Conservation (phyloP, 2,888 invertebrate species). For the Rotaria socialis region DNA sequence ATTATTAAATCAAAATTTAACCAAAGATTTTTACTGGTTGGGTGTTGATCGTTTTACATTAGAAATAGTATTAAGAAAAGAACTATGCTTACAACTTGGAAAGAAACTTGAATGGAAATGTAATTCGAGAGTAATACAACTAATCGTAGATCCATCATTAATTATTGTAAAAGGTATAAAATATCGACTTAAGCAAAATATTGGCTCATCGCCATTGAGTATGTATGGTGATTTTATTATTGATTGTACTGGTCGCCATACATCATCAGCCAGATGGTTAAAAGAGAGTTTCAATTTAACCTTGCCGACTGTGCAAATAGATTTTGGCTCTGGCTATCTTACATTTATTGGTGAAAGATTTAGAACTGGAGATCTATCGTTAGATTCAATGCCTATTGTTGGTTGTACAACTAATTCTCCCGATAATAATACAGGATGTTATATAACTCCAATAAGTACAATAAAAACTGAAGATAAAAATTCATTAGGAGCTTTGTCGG, state of each 20-base stretch:
- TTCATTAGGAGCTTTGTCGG: background rate
- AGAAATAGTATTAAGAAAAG: constrained; percentile 1
- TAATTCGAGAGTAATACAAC: background rate
- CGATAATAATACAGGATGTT: background rate
- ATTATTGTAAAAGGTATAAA: background rate
- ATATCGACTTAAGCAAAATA: background rate
- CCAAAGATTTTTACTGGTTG: constrained; percentile 10
- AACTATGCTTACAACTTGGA: background rate
- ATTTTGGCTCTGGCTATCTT: background rate
- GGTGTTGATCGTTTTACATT: constrained; percentile 34
- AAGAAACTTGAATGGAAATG: background rate
- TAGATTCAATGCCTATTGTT: background rate
- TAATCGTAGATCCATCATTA: background rate
- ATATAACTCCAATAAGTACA: background rate
- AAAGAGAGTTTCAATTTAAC: constrained; percentile 11
- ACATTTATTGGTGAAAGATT: constrained; percentile 30
- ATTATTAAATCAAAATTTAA: constrained; percentile 6
- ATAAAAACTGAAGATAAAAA: background rate
- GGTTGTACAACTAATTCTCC: background rate
- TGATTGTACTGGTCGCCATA: constrained; percentile 13
- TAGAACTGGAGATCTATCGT: background rate
- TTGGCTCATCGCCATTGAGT: too few relatives aligned
- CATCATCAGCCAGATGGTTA: background rate
- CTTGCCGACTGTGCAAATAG: constrained; percentile 20
- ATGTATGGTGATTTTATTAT: background rate